Evolutionary conservation across 2,797 vertebrate species (phyloP).

Genomic region (Enoplosus armatus): DNA sequence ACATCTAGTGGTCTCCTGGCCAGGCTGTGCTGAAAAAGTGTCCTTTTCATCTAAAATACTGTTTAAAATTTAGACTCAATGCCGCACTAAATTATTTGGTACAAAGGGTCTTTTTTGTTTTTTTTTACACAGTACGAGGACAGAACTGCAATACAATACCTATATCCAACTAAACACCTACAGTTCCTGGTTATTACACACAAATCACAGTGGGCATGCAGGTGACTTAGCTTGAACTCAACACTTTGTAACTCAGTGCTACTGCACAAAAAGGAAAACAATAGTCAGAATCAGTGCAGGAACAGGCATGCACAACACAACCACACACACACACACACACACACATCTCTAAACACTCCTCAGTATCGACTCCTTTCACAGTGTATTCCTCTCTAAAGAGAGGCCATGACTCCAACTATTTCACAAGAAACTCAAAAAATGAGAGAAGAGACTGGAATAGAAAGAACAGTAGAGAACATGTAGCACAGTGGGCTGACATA

Average conservation of each 20-base stretch:
- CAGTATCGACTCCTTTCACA: constrained; percentile 50
- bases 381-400: constrained; percentile 53
- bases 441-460: constrained; percentile 1
- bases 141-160: neutral
- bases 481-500: constrained; percentile 22
- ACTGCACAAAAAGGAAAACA: constrained; percentile 56
- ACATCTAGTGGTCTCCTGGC: constrained; percentile 7
- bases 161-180: constrained; percentile 1
- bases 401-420: constrained; percentile 51
- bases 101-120: neutral
- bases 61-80: constrained; percentile 8
- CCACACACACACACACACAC: constrained; percentile 27
- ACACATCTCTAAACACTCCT: constrained; percentile 39
- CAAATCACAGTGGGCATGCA: neutral
- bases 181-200: constrained; percentile 15
- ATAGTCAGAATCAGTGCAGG: constrained; percentile 36
- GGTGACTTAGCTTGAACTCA: constrained; percentile 31
- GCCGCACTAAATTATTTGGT: neutral
- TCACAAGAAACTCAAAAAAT: constrained; percentile 59
- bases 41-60: neutral
- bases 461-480: constrained; percentile 28
- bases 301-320: constrained; percentile 37
- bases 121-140: neutral
- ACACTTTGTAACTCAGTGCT: constrained; percentile 18
- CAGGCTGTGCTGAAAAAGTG: constrained; percentile 3